A percentile compares a stretch with the other conserved stretches of the same genome.
Conservation (phyloP, 35 echinoderm and acorn worm genomes). For the Strongylocentrotus purpuratus region DNA sequence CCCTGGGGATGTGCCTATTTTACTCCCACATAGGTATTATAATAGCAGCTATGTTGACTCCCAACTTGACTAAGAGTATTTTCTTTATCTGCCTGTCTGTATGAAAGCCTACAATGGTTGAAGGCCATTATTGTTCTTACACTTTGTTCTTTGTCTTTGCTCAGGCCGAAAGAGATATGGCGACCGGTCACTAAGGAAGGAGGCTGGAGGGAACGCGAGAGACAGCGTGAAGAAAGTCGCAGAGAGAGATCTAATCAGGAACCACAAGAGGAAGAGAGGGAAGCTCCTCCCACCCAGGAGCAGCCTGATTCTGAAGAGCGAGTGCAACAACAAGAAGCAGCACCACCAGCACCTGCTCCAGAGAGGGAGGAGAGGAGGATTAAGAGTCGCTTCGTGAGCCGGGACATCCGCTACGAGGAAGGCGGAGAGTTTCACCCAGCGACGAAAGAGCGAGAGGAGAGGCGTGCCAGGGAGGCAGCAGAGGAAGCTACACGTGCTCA, state of each 20-base stretch:
- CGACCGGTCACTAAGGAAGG: conserved; percentile 47
- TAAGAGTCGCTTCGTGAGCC: conserved; percentile 48
- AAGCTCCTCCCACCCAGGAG: conserved; percentile 30
- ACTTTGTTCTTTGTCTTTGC: neutral
- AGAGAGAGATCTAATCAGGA: neutral
- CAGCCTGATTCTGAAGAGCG: neutral
- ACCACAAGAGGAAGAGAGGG: conserved; percentile 38
- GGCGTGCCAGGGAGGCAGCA: neutral
- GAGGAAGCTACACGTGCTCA: neutral
- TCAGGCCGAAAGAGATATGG: neutral
- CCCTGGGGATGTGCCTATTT: neutral
- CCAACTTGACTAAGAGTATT: neutral
- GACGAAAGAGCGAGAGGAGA: neutral
- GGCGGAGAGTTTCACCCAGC: conserved; percentile 43
- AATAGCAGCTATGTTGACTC: neutral
- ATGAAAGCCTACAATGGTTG: neutral
- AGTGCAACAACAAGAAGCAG: neutral
- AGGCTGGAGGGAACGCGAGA: conserved; percentile 47
- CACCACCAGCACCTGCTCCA: neutral
- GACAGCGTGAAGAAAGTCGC: neutral
- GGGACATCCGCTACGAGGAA: conserved; percentile 57
- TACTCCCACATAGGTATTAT: neutral
- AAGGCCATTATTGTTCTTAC: neutral
- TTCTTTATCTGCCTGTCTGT: too few relatives aligned
- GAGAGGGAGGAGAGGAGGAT: conserved; percentile 33